Base-by-base conservation (phyloP, 2,888 invertebrate genomes). In the Tetragnatha montana region DNA sequence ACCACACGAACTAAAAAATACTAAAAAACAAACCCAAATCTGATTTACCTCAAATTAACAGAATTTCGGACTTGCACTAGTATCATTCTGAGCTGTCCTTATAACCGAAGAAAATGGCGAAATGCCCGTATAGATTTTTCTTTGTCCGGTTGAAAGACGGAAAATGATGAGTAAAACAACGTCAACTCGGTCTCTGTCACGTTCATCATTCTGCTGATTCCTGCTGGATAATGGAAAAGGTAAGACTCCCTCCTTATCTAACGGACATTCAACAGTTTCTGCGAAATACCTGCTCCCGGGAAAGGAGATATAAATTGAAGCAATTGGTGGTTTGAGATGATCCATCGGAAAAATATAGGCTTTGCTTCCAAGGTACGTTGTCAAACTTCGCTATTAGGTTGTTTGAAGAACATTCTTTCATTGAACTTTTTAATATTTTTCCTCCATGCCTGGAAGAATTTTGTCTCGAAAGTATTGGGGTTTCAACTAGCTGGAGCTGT, bases 181-280 rank as follows among this genome's bases (percentile, higher is more conserved):
- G 51, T 85, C 76, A n/a, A 22, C 85, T 71, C 35, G n/a, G 71
- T 51, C 70, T 85, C 70, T 50, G 85, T 85, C 85, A 85, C 85
- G 85, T 79, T 51, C 50, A 85, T 85, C 71, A 85, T 75, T 84
- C 47, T 47, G 68, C 60, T 68, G 60, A 76, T 73, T 82, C 22
- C 74, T n/a, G 70, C 70, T 70, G 51, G 49, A 81, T 49, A 69
- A 12, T 19, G 68, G 14, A 21, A n/a, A 10, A 4, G 8, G 70
- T 70, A 69, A n/a, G 49, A 35, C 35, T 17, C 68, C 17, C 68
- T 81, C 22, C 78, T 78, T 78, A 60, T 78, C 60, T 22, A 14
- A 60, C 22, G n/a, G 75, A 50, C 75, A 75, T 35, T 17, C 47
- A 75, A 49, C n/a, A 75, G 19, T 75, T 75, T 75, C 75, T 50